Evolutionary conservation across 2,888 invertebrate genomes (phyloP), one percentile per base, ranked within the genome.

Genomic region (Rhopalosiphum nymphaeae): DNA sequence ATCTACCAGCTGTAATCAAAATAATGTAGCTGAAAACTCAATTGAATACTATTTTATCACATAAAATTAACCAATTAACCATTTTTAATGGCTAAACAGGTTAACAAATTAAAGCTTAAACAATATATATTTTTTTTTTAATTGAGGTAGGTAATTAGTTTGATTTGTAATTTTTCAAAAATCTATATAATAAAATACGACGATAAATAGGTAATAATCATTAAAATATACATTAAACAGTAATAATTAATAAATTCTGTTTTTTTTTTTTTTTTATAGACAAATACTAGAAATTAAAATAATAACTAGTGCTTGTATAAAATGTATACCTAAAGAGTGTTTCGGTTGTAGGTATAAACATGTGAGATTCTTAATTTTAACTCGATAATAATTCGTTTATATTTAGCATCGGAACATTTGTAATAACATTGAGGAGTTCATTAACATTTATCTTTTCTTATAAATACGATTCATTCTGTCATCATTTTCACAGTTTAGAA

Each of bases 361-460:
- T 42, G 13, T 29, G 44, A 44, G 42, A n/a, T 57, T 61, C 44
- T 89, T 89, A 42, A 42, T 61, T 89, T 57, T 29, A 36, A 57
- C 44, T 61, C 9, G 29, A 89, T 89, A 61, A 88, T 46, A 49
- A 26, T 53, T 56, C 56, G 53, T 53, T 88, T 78, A 86, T 46
- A 86, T 46, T 44, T 46, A 46, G 53, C 88, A 88, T 56, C 36
- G 11, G 29, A 13, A 86, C 86, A 86, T 89, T 57, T 89, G 56
- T 89, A 57, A 57, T 42, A 57, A 89, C 56, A 57, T 42, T 13
- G 89, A 42, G 21, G 86, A 46, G 86, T 86, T 86, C 86, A 46
- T 44, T 86, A 86, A 86, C 86, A 46, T 46, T 78, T 25, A 42
- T 78, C 78, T 78, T 78, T 78, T 36, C 78, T 36, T 78, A 78